Evolutionary conservation across 2,113 vertebrate genomes (phyloP), one percentile per base, ranked within the genome.

Genomic region (Oncorhynchus keta): DNA sequence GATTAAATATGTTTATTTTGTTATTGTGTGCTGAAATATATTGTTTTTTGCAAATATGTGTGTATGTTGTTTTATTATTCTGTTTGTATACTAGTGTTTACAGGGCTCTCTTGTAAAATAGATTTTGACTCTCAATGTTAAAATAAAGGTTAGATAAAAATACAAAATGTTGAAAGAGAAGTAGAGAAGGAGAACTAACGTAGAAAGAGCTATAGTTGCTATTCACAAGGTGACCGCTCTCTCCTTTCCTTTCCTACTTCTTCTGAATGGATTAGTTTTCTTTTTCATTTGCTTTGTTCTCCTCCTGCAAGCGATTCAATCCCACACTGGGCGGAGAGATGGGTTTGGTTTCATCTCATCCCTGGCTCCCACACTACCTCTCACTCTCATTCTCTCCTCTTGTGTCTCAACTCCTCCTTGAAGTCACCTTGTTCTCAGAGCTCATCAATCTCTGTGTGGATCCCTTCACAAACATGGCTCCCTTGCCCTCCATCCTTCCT

Each of bases 351-450:
- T 70, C 9, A 45, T 49, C 9, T 48, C 32, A 22, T 64, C 70
- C 70, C 13, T 71, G 35, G 65, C 68, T 74, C 71, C 26, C 20
- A 66, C 32, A 68, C 65, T 78, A 35, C 20, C 68, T n/a, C 79
- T 45, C 68, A 78, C 77, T 79, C 55, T 73, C 78, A 68, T 79
- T 82, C 32, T 67, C 64, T 62, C 70, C 51, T 79, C 76, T 62
- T 22, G 30, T 45, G 59, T n/a, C 67, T 73, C 64, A 14, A 22
- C 18, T 66, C 67, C 28, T 78, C 73, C 83, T 91, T 86, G 80
- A 86, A 89, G 89, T 93, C 92, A 92, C 90, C 92, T 94, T 94
- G 85, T 76, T 73, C 78, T 66, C 66, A 76, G 28, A 89, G 79
- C 84, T 92, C 89, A 92, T 89, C 89, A 89, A 67, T 91, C 88